These are phyloP conservation scores for Formica selysi DNA, from an alignment of 1,140 invertebrate species.

Conservation along the genomic window DNA sequence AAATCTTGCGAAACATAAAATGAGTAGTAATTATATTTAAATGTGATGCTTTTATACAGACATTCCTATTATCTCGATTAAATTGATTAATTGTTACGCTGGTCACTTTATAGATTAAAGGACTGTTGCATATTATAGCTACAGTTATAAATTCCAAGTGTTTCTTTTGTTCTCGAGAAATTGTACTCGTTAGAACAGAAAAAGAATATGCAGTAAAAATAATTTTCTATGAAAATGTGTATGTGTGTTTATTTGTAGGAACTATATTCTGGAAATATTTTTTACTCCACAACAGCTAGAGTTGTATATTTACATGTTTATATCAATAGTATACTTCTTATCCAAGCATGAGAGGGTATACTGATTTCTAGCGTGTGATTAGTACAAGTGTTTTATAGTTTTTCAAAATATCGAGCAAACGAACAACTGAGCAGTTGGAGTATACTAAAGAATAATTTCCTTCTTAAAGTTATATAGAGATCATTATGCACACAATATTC, in stretches of 20 bases:
- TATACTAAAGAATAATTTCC: conserved; percentile 37
- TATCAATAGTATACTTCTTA: conserved; percentile 17
- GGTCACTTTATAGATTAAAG: conserved; percentile 26
- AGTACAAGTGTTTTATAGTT: conserved; percentile 61
- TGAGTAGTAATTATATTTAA: conserved; percentile 16
- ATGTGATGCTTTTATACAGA: conserved; percentile 33
- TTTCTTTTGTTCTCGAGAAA: conserved; percentile 34
- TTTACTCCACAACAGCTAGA: conserved; percentile 39
- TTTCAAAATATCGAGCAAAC: conserved; percentile 50
- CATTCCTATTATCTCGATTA: conserved; percentile 32
- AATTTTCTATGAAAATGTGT: conserved; percentile 55
- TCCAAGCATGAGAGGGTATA: conserved; percentile 20
- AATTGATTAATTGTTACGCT: conserved; percentile 4
- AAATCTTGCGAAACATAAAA: conserved; percentile 12
- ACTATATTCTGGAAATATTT: conserved; percentile 51
- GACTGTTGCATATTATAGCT: background rate
- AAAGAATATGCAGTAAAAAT: conserved; percentile 44
- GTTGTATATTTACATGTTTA: conserved; percentile 52
- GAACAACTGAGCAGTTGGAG: conserved; percentile 39
- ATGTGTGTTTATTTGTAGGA: conserved; percentile 43
- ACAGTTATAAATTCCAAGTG: conserved; percentile 30
- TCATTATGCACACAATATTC: conserved; percentile 44
- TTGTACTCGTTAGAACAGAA: conserved; percentile 33
- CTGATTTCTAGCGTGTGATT: conserved; percentile 36
- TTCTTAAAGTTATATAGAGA: conserved; percentile 48